phyloP scores from a whole-genome alignment of 2,113 vertebrate species.

The Triplophysa rosa region DNA sequence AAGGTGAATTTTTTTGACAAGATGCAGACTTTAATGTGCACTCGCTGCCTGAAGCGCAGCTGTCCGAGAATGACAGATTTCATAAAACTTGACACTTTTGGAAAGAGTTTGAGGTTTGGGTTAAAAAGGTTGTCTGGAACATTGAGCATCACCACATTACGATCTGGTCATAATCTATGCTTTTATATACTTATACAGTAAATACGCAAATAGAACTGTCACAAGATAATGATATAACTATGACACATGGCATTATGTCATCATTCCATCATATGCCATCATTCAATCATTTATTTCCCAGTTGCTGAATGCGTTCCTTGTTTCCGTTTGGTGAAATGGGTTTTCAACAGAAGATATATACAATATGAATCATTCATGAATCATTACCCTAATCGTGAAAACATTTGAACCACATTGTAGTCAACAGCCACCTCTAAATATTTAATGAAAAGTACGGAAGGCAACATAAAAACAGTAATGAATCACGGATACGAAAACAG shows the following conservation, averaged over 20 bases:
- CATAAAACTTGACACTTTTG: not conserved
- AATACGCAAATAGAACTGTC: not conserved
- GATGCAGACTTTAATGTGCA: constrained; percentile 40
- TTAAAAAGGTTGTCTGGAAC: not conserved
- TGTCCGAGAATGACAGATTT: constrained; percentile 32
- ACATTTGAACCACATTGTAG: not conserved
- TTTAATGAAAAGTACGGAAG: constrained; percentile 7
- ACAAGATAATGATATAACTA: no score
- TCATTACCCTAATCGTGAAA: constrained; percentile 30
- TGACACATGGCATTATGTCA: not conserved
- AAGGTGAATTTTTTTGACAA: constrained; percentile 33
- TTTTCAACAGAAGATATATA: not conserved
- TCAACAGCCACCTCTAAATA: not conserved
- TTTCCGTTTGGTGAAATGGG: not conserved
- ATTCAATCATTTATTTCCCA: constrained; percentile 6
- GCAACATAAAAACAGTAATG: constrained; percentile 5
- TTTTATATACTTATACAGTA: not conserved
- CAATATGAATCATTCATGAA: constrained; percentile 5
- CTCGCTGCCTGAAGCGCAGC: constrained; percentile 36
- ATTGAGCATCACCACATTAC: not conserved
- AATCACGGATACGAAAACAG: not conserved
- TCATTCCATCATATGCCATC: not conserved
- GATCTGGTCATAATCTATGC: not conserved
- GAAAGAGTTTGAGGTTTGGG: not conserved
- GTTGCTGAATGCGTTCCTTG: constrained; percentile 13